Base-by-base conservation (phyloP, 2,113 vertebrate genomes). In the Peromyscus maniculatus region DNA sequence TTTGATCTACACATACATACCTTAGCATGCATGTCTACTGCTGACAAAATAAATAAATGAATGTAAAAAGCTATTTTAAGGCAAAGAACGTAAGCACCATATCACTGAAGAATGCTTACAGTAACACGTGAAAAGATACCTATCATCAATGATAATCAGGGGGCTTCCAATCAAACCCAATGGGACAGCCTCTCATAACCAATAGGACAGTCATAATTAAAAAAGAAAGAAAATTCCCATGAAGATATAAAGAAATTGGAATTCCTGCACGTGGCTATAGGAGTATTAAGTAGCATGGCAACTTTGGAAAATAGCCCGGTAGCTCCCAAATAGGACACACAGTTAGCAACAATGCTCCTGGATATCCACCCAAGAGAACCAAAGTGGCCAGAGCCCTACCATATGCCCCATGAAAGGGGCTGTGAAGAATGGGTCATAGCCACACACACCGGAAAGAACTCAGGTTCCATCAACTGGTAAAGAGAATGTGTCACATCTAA, bases 351-450 rank as follows among this genome's bases (percentile, higher is more conserved):
- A n/a, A 64, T 1, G 7, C 26, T 33, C 66, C 5, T 5, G 39
- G 31, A 9, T 22, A 26, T 3, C 19, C 0, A 4, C 43, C 6
- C 39, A 55, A 83, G 31, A 96, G 57, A 91, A 57, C 16, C 11
- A 49, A 87, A 83, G 55, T 62, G 21, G n/a, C 33, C 55, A 36
- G 31, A 55, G 22, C 78, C 49, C 78, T 57, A 74, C 22, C 10
- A 0, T 10, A 3, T 10, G 64, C 39, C 26, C 19, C 59, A 49
- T 12, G 2, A 69, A 46, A 79, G 69, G 31, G n/a, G 31, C 0
- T 1, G 24, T 19, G 26, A 15, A 19, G 3, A 36, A 87, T 31
- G 3, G 28, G 43, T 46, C 49, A 49, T 0, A 36, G 77, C 28
- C 36, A 31, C 67, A n/a, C 19, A 79, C 71, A 59, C 33, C 52